phyloP scores from a whole-genome alignment of 2,797 vertebrate species.

The Orientallactaga sibirica region DNA sequence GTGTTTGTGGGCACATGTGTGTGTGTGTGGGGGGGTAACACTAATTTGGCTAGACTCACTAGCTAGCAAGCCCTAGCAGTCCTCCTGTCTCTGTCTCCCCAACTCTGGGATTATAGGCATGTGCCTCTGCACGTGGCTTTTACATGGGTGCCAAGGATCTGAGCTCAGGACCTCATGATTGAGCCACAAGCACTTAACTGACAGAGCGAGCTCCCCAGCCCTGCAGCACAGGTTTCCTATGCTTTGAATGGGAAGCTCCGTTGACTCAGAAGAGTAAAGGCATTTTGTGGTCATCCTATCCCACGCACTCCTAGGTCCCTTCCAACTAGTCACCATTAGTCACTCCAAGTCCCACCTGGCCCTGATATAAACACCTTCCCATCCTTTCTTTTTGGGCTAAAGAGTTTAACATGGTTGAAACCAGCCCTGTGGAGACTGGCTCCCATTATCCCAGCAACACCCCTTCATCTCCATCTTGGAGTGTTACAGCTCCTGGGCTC shows the following conservation, averaged over 20 bases:
- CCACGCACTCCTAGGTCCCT: neutral
- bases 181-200: too few species aligned
- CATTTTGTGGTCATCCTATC: neutral
- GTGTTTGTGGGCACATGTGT: too few species aligned
- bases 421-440: neutral
- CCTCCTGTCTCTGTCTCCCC: too few species aligned
- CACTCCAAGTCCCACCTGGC: neutral
- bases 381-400: neutral
- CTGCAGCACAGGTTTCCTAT: neutral
- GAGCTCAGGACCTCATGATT: too few species aligned
- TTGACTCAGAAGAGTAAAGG: constrained; percentile 18
- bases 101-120: too few species aligned
- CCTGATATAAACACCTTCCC: neutral
- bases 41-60: too few species aligned
- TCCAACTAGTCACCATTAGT: neutral
- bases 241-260: neutral
- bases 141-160: too few species aligned
- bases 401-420: neutral
- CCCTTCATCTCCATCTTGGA: neutral
- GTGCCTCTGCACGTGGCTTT: too few species aligned
- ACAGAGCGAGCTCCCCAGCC: too few species aligned
- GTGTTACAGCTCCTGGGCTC: too few species aligned
- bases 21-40: too few species aligned
- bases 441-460: neutral
- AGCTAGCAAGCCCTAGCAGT: too few species aligned